Percentiles rank a stretch among this genome's conserved stretches.
phyloP scores from a whole-genome alignment of 1,140 invertebrate genomes.

The Micrasema longulum region DNA sequence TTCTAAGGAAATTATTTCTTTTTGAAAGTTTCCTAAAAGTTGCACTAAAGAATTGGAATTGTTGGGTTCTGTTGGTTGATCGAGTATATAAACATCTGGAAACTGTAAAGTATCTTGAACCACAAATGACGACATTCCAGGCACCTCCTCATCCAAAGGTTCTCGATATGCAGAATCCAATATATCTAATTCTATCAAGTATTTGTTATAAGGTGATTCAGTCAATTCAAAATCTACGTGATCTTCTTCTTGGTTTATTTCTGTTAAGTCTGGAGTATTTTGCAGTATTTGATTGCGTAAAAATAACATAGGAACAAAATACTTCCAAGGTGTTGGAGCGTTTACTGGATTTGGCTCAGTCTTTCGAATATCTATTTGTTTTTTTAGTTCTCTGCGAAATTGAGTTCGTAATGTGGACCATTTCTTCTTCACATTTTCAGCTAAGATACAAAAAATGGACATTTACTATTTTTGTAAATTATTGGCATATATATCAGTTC shows the following conservation, averaged over 20 bases:
- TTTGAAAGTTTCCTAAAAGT: slow-evolving; percentile 34
- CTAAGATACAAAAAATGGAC: too few species aligned
- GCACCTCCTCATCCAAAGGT: slow-evolving; percentile 5
- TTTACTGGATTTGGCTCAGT: neutral
- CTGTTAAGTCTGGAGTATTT: neutral
- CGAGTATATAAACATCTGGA: neutral
- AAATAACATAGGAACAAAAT: slow-evolving; percentile 29
- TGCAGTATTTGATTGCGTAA: slow-evolving; percentile 10
- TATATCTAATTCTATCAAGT: slow-evolving; percentile 22
- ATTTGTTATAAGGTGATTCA: slow-evolving; percentile 25
- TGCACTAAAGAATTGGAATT: slow-evolving; percentile 2
- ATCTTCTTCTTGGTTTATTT: slow-evolving; percentile 2
- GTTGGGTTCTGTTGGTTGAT: neutral
- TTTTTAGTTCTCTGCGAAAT: slow-evolving; percentile 31
- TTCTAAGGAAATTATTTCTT: slow-evolving; percentile 34
- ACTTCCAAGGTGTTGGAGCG: slow-evolving; percentile 30
- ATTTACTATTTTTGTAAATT: too few species aligned
- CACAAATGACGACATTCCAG: neutral
- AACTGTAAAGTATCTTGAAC: slow-evolving; percentile 14
- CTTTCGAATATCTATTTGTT: slow-evolving; percentile 5
- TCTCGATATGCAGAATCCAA: slow-evolving; percentile 23
- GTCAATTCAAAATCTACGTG: slow-evolving; percentile 12
- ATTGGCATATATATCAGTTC: too few species aligned
- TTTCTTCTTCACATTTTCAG: slow-evolving; percentile 33
- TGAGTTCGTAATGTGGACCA: slow-evolving; percentile 22